Evolutionary conservation across 2,797 vertebrate genomes (phyloP).

Genomic region (Emys orbicularis): DNA sequence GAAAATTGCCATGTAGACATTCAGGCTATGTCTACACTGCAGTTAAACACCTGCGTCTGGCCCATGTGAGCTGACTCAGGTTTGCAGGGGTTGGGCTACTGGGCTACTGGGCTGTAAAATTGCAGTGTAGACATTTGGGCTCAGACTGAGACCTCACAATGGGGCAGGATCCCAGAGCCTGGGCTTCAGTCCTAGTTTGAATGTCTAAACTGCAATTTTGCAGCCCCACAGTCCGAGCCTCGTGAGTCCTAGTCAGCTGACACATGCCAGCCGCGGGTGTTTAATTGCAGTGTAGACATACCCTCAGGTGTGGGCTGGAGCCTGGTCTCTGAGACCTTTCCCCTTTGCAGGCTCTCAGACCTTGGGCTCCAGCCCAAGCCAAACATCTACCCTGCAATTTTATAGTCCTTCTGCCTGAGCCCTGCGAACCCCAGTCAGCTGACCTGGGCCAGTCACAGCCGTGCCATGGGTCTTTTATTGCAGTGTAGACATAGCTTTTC

Average conservation of each 20-base stretch:
- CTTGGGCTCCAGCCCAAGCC: neutral
- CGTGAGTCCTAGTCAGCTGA: neutral
- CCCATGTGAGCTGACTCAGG: too few relatives aligned
- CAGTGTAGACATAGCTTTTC: neutral
- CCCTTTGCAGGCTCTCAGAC: too few relatives aligned
- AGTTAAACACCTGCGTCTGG: too few relatives aligned
- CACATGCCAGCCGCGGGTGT: neutral
- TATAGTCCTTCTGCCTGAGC: neutral
- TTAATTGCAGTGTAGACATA: neutral
- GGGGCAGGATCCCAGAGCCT: too few relatives aligned
- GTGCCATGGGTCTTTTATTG: neutral
- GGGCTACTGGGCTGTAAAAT: too few relatives aligned
- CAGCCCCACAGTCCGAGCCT: neutral
- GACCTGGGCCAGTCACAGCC: neutral
- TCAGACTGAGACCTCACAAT: too few relatives aligned
- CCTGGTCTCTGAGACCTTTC: too few relatives aligned
- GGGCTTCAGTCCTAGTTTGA: neutral
- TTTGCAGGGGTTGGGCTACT: too few relatives aligned
- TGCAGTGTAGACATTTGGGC: too few relatives aligned
- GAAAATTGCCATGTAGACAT: too few relatives aligned
- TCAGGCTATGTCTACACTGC: too few relatives aligned
- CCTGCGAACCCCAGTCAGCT: neutral
- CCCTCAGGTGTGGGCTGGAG: neutral
- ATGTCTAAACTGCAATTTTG: neutral
- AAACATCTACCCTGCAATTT: neutral